These are phyloP conservation scores for Caiman crocodilus DNA, from an alignment of 2,797 vertebrate species.

Conservation along the genomic window DNA sequence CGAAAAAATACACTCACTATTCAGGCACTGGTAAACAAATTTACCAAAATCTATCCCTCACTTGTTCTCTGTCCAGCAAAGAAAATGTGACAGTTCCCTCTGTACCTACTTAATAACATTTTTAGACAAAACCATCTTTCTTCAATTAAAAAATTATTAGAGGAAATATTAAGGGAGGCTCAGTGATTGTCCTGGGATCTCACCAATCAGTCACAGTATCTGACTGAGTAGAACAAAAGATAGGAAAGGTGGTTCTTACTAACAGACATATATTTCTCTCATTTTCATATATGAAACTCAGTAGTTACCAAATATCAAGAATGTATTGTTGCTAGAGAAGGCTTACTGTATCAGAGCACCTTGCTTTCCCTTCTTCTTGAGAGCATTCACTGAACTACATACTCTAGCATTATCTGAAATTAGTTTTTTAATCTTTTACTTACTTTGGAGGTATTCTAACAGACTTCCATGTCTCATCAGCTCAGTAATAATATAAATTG, in stretches of 20 bases:
- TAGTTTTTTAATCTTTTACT: slow-evolving; percentile 76
- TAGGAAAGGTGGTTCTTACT: slow-evolving; percentile 28
- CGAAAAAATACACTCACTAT: neutral
- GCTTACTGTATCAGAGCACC: neutral
- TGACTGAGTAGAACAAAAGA: slow-evolving; percentile 9
- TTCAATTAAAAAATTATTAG: slow-evolving; percentile 52
- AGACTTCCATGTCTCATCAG: slow-evolving; percentile 96
- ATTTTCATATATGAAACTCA: neutral
- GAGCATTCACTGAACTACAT: slow-evolving; percentile 53
- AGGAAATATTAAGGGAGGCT: slow-evolving; percentile 51
- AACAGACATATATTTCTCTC: slow-evolving; percentile 16
- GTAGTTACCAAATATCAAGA: neutral
- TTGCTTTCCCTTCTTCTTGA: slow-evolving; percentile 6
- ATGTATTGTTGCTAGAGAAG: neutral
- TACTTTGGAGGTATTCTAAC: slow-evolving; percentile 93
- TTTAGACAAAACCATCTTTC: slow-evolving; percentile 34
- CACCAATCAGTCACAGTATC: slow-evolving; percentile 32
- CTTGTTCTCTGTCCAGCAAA: neutral
- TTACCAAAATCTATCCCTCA: neutral
- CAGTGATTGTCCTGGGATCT: slow-evolving; percentile 31
- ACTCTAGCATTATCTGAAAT: slow-evolving; percentile 44
- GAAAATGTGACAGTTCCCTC: neutral
- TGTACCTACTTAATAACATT: neutral
- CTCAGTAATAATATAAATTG: slow-evolving; percentile 98
- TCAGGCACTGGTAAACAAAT: neutral